phyloP scores from a whole-genome alignment of 2,888 invertebrate genomes.

The Homarus gammarus region DNA sequence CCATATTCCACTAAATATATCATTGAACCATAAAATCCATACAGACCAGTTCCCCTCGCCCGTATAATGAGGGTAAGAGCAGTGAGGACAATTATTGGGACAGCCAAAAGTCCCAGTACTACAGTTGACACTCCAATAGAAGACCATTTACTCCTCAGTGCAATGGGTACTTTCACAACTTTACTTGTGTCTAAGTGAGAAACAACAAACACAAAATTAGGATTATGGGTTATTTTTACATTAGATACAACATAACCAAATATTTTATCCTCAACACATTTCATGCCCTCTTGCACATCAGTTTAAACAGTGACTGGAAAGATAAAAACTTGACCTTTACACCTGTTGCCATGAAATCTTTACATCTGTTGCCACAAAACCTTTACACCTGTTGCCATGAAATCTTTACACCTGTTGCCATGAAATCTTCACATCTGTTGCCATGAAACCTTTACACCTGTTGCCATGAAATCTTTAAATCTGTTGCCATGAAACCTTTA shows the following conservation, averaged over 20 bases:
- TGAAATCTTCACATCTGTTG: no score
- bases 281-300: no score
- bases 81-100: conserved; percentile 74
- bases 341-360: no score
- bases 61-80: conserved; percentile 68
- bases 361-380: no score
- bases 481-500: no score
- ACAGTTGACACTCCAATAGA: conserved; percentile 63
- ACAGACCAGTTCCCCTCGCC: conserved; percentile 69
- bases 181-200: not conserved
- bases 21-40: not conserved
- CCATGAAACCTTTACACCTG: no score
- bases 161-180: not conserved
- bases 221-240: not conserved
- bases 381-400: no score
- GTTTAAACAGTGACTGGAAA: no score
- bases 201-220: not conserved
- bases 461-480: no score
- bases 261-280: not conserved
- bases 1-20: not conserved
- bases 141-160: conserved; percentile 58
- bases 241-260: not conserved
- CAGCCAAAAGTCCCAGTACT: conserved; percentile 69
- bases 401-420: no score
- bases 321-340: no score